These are phyloP conservation scores for Herminia tarsipennalis DNA, from an alignment of 2,888 invertebrate species.

Conservation along the genomic window DNA sequence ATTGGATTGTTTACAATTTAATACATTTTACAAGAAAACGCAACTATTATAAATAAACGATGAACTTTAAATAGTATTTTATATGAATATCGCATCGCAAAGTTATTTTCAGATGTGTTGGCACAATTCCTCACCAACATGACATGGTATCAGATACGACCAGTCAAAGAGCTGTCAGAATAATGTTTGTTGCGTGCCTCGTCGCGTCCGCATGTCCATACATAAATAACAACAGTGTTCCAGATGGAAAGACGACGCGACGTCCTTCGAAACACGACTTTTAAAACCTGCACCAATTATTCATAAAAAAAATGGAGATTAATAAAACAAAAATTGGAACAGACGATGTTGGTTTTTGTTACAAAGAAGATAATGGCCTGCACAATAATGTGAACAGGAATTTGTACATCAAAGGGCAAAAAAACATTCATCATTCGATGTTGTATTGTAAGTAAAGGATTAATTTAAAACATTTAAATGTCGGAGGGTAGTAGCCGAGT, in stretches of 20 bases:
- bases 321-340: conserved; percentile 41
- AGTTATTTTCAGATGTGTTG: conserved; percentile 56
- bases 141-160: conserved; percentile 60
- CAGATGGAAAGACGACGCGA: conserved; percentile 37
- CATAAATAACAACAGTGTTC: conserved; percentile 38
- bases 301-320: conserved; percentile 37
- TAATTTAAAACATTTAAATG: conserved; percentile 15
- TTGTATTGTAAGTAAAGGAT: conserved; percentile 4
- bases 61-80: conserved; percentile 18
- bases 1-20: too few relatives aligned
- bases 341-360: conserved; percentile 34
- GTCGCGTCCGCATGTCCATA: conserved; percentile 26
- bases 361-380: conserved; percentile 28
- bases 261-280: conserved; percentile 54
- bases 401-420: conserved; percentile 25
- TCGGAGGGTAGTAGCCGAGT: too few relatives aligned
- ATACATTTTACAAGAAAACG: too few relatives aligned
- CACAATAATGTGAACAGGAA: conserved; percentile 30
- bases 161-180: conserved; percentile 63
- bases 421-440: conserved; percentile 19
- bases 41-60: not conserved
- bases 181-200: conserved; percentile 49
- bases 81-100: conserved; percentile 23
- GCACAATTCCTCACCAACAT: conserved; percentile 64
- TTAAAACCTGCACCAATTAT: conserved; percentile 48